These are phyloP conservation scores for Gymnodraco acuticeps DNA, from an alignment of 2,797 vertebrate species.

Conservation along the genomic window DNA sequence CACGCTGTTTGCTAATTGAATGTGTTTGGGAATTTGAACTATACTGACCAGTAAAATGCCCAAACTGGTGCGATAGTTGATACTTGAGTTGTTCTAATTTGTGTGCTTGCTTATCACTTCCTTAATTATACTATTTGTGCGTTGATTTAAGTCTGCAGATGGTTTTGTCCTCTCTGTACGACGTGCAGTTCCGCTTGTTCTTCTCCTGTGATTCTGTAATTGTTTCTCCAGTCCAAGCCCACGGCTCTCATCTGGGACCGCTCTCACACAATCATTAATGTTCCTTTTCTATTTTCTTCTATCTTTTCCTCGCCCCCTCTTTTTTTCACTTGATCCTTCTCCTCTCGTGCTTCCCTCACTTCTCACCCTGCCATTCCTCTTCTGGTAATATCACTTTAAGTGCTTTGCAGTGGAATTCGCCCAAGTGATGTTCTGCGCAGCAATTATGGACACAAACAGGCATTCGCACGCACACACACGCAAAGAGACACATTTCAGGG, in stretches of 20 bases:
- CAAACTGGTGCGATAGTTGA: not conserved
- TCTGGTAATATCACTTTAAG: slow-evolving; percentile 28
- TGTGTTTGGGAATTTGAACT: not conserved
- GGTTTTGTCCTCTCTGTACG: slow-evolving; percentile 9
- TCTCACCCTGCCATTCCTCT: too few species aligned
- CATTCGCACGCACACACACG: slow-evolving; percentile 28
- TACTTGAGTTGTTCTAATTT: slow-evolving; percentile 8
- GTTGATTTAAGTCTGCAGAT: slow-evolving; percentile 14
- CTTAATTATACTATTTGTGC: slow-evolving; percentile 10
- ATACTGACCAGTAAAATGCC: not conserved
- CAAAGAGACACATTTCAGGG: slow-evolving; percentile 41
- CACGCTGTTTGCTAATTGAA: not conserved
- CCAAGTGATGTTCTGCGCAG: slow-evolving; percentile 45
- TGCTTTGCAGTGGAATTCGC: slow-evolving; percentile 45
- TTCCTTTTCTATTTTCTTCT: slow-evolving; percentile 1
- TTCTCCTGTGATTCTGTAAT: slow-evolving; percentile 14
- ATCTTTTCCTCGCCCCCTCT: not conserved
- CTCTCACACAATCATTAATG: slow-evolving; percentile 33
- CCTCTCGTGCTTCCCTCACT: not conserved
- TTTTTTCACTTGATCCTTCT: slow-evolving; percentile 12
- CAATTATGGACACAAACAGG: slow-evolving; percentile 53
- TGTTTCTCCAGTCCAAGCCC: slow-evolving; percentile 31
- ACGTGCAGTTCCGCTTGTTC: not conserved
- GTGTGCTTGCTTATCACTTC: slow-evolving; percentile 15
- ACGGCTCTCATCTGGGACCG: slow-evolving; percentile 21